phyloP scores from a whole-genome alignment of 2,888 invertebrate species.

The Eudemis profundana region DNA sequence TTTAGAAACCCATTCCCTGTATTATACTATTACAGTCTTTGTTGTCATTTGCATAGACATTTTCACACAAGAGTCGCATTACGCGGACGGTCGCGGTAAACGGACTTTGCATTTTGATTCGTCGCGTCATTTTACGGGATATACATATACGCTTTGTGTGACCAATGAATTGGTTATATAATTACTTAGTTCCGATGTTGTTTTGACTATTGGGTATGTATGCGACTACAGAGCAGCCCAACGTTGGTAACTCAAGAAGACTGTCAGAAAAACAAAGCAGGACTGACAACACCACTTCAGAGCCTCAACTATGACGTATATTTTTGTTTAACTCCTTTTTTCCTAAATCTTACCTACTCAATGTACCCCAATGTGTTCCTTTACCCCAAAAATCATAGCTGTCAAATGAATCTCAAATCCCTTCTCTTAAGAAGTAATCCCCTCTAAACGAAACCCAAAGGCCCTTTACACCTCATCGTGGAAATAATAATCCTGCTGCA shows the following conservation, averaged over 20 bases:
- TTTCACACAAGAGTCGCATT: constrained; percentile 53
- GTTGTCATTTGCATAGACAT: constrained; percentile 63
- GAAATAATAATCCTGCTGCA: constrained; percentile 56
- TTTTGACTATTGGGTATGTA: too few species aligned
- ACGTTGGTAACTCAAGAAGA: too few species aligned
- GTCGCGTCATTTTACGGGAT: constrained; percentile 4
- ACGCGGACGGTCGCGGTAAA: constrained; percentile 31
- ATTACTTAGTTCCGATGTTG: too few species aligned
- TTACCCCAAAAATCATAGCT: constrained; percentile 4
- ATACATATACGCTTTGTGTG: background rate
- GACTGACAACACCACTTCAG: too few species aligned
- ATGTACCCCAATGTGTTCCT: background rate
- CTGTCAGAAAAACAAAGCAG: too few species aligned
- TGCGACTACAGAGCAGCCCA: too few species aligned
- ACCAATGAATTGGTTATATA: background rate
- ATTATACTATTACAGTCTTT: constrained; percentile 52
- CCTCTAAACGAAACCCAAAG: constrained; percentile 9
- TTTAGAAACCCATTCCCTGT: constrained; percentile 65
- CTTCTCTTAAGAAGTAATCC: constrained; percentile 19
- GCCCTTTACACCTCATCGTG: constrained; percentile 50
- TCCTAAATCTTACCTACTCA: too few species aligned
- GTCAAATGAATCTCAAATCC: constrained; percentile 24
- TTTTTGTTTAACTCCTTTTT: too few species aligned
- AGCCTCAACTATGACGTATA: too few species aligned
- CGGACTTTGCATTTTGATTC: constrained; percentile 28